phyloP scores from a whole-genome alignment of 2,797 vertebrate species.

The Serranus cabrilla region DNA sequence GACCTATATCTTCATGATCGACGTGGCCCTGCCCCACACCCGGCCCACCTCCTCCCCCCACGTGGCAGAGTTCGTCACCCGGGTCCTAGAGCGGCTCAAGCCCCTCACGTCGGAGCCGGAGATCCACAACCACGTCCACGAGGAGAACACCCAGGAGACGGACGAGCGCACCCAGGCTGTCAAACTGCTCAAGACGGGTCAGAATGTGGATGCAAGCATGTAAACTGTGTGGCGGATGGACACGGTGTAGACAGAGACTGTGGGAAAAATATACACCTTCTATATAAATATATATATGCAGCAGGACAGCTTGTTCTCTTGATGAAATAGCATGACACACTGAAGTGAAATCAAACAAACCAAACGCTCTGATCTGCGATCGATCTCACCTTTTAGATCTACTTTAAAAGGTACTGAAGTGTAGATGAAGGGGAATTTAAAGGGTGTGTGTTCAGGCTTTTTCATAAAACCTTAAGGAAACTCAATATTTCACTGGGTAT shows the following conservation, averaged over 20 bases:
- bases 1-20: conserved; percentile 99
- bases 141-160: conserved; percentile 94
- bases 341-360: conserved; percentile 36
- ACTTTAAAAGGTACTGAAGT: conserved; percentile 43
- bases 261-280: neutral
- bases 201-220: conserved; percentile 54
- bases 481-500: conserved; percentile 38
- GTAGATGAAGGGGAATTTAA: conserved; percentile 37
- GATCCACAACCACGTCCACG: conserved; percentile 96
- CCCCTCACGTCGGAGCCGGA: conserved; percentile 94
- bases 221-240: conserved; percentile 41
- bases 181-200: conserved; percentile 97
- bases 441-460: conserved; percentile 32
- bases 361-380: conserved; percentile 40
- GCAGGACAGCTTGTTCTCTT: conserved; percentile 17
- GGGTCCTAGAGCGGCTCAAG: conserved; percentile 91
- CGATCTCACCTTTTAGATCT: conserved; percentile 51
- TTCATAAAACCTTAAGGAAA: conserved; percentile 32
- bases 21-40: conserved; percentile 95
- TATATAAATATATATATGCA: neutral
- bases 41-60: conserved; percentile 92
- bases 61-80: conserved; percentile 92
- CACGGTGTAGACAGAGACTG: conserved; percentile 6
- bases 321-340: conserved; percentile 35
- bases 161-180: conserved; percentile 97